These are phyloP conservation scores for Pantelozetes paolii DNA, from an alignment of 2,888 invertebrate species.

Conservation along the genomic window DNA sequence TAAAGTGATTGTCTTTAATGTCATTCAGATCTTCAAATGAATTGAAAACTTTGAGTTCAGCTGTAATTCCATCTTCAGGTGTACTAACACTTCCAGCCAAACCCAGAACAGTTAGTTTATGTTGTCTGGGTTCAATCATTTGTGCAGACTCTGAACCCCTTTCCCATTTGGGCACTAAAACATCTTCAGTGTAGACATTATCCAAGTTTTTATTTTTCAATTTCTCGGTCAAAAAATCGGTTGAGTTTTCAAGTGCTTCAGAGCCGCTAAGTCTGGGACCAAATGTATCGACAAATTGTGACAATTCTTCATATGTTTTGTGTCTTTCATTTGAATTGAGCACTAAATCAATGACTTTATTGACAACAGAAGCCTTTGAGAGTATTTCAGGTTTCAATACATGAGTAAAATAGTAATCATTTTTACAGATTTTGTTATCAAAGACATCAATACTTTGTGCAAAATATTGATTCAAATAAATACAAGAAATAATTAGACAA, in stretches of 20 bases:
- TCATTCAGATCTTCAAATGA: constrained; percentile 63
- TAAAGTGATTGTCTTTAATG: constrained; percentile 52
- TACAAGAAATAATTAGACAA: too few relatives aligned
- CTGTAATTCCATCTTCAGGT: constrained; percentile 63
- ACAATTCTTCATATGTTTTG: constrained; percentile 59
- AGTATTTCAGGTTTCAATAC: constrained; percentile 7
- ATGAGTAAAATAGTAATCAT: not conserved
- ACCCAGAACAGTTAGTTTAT: constrained; percentile 64
- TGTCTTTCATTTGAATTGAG: constrained; percentile 55
- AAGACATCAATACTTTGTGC: not conserved
- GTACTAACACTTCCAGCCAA: constrained; percentile 69
- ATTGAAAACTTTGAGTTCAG: constrained; percentile 67
- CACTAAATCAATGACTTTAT: constrained; percentile 26
- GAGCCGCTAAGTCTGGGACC: constrained; percentile 64
- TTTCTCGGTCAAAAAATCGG: constrained; percentile 63
- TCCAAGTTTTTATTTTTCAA: constrained; percentile 58
- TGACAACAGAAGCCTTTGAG: not conserved
- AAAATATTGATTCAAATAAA: constrained; percentile 8
- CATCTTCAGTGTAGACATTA: constrained; percentile 66
- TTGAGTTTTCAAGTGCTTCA: constrained; percentile 62
- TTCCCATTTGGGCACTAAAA: constrained; percentile 59
- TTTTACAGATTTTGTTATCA: not conserved
- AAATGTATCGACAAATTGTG: constrained; percentile 60
- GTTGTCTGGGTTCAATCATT: constrained; percentile 62
- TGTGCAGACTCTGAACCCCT: constrained; percentile 65